A percentile compares a stretch with the other conserved stretches of the same genome.
Evolutionary conservation across 1,140 invertebrate genomes (phyloP).

Genomic region (Goniozus legneri): DNA sequence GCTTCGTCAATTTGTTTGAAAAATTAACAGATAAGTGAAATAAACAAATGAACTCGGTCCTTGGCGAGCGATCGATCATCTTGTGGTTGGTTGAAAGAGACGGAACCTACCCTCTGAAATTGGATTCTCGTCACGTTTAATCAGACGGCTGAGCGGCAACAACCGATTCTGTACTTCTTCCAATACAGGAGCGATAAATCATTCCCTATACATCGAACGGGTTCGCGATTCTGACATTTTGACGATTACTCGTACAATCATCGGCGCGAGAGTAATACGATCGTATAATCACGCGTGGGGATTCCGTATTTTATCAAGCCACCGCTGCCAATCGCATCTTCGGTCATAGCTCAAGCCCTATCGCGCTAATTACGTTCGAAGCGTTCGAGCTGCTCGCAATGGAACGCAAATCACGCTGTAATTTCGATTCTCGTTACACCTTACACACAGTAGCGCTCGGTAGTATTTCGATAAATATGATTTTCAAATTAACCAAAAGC

Average conservation of each 20-base stretch:
- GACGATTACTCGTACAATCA: constrained; percentile 3
- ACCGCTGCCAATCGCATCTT: background rate
- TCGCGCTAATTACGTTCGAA: background rate
- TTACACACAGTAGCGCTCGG: no score
- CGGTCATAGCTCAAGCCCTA: background rate
- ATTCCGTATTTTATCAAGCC: background rate
- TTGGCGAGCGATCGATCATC: no score
- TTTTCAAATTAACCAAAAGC: no score
- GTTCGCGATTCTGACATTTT: constrained; percentile 6
- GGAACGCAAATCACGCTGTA: no score
- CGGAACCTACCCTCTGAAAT: background rate
- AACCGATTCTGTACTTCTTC: background rate
- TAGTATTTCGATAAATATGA: no score
- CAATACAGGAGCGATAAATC: constrained; percentile 8
- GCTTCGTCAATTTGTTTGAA: background rate
- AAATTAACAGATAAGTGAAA: no score
- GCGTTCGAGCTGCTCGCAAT: no score
- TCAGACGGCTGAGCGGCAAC: background rate
- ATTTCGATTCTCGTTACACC: no score
- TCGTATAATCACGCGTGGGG: background rate
- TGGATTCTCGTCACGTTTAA: constrained; percentile 3
- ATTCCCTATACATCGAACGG: constrained; percentile 1
- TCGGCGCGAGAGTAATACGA: background rate
- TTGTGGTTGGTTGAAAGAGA: no score
- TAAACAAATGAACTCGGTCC: no score